Evolutionary conservation across 1,140 invertebrate species (phyloP).

Genomic region (Gryllus bimaculatus): DNA sequence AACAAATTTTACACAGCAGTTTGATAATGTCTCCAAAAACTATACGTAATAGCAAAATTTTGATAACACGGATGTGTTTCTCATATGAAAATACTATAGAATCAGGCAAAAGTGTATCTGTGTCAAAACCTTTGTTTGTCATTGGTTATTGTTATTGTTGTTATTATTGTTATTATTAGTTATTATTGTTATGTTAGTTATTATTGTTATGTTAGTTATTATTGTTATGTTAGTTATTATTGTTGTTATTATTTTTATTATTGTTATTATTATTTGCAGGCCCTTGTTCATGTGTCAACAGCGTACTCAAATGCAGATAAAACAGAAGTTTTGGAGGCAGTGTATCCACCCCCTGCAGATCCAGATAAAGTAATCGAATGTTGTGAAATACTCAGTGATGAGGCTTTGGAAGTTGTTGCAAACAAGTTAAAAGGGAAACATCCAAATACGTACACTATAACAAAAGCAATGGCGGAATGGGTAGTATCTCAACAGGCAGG

Average conservation of each 20-base stretch:
- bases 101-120: not conserved
- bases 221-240: not conserved
- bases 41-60: too few relatives aligned
- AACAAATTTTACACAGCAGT: too few relatives aligned
- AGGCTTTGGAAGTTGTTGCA: constrained; percentile 45
- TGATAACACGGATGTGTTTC: too few relatives aligned
- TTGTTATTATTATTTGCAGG: constrained; percentile 38
- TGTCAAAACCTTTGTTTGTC: too few relatives aligned
- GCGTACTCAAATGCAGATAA: constrained; percentile 77
- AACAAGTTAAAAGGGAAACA: constrained; percentile 50
- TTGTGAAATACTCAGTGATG: constrained; percentile 46
- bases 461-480: constrained; percentile 75
- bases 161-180: not conserved
- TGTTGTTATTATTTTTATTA: not conserved
- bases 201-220: not conserved
- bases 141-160: not conserved
- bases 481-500: constrained; percentile 51
- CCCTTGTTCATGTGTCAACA: constrained; percentile 77
- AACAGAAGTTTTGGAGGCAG: constrained; percentile 53
- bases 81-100: too few relatives aligned
- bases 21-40: too few relatives aligned
- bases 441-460: constrained; percentile 82
- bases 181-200: not conserved
- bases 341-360: constrained; percentile 59
- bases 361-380: constrained; percentile 50